phyloP scores from a whole-genome alignment of 2,113 vertebrate genomes.

The Alligator mississippiensis region DNA sequence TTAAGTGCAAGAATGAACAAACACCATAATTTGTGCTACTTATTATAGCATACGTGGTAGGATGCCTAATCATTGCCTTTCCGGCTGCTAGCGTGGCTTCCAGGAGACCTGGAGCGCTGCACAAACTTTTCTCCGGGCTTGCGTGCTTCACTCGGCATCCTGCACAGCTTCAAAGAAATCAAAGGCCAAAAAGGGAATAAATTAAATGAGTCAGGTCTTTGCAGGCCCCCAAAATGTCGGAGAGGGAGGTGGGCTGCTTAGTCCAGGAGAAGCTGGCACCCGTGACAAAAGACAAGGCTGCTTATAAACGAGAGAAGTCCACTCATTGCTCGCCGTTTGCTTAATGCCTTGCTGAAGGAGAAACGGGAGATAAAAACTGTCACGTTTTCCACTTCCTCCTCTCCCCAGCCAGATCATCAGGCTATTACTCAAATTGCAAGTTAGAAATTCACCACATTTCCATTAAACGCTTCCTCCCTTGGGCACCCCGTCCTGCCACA shows the following conservation, averaged over 20 bases:
- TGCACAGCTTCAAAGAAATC: fast-evolving
- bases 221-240: neutral
- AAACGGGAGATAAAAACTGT: fast-evolving
- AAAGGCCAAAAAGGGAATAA: neutral
- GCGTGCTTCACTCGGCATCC: fast-evolving
- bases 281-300: neutral
- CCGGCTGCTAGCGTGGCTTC: neutral
- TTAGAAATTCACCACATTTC: conserved; percentile 53
- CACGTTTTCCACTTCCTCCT: neutral
- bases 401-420: neutral
- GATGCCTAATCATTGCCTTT: neutral
- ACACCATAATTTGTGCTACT: neutral
- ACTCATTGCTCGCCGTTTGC: fast-evolving
- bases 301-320: neutral
- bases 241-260: neutral
- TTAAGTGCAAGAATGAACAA: neutral
- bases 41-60: neutral
- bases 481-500: neutral
- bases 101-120: neutral
- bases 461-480: conserved; percentile 48
- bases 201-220: neutral
- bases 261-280: neutral
- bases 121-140: fast-evolving
- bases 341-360: neutral
- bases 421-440: conserved; percentile 40